phyloP scores from a whole-genome alignment of 2,888 invertebrate species.

The Andricus curvator region DNA sequence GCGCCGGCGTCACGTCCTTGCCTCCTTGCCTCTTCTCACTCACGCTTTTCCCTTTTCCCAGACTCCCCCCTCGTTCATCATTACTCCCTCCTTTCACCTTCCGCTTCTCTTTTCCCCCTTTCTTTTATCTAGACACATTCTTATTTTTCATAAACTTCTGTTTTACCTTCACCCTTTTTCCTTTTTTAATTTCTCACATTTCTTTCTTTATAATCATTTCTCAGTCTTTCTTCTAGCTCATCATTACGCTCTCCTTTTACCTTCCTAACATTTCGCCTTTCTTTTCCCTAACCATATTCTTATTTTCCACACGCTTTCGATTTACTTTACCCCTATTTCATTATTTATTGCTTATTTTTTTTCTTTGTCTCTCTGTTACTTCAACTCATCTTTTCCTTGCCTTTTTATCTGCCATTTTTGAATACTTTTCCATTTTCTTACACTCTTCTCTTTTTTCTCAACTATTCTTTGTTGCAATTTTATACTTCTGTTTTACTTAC shows the following conservation, averaged over 20 bases:
- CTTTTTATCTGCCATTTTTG: too few relatives aligned
- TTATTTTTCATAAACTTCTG: neutral
- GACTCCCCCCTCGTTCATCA: neutral
- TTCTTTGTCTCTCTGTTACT: neutral
- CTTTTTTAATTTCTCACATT: too few relatives aligned
- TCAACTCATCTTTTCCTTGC: too few relatives aligned
- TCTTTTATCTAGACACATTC: neutral
- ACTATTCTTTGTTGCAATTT: too few relatives aligned
- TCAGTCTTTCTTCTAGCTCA: neutral
- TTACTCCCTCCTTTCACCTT: neutral
- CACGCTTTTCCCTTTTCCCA: slow-evolving; percentile 34
- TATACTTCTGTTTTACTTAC: too few relatives aligned
- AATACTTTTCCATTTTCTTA: too few relatives aligned
- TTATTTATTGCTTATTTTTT: neutral
- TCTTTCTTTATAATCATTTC: neutral
- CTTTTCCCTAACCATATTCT: neutral
- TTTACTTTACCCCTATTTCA: neutral
- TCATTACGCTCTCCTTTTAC: neutral
- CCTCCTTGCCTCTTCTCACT: slow-evolving; percentile 22
- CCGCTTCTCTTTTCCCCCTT: slow-evolving; percentile 26
- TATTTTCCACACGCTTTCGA: neutral
- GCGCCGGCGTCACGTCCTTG: slow-evolving; percentile 60
- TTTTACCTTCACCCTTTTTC: neutral
- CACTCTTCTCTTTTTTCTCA: too few relatives aligned
- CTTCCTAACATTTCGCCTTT: slow-evolving; percentile 24